Evolutionary conservation across 2,797 vertebrate species (phyloP).

Genomic region (Odontamblyopus rebecca): DNA sequence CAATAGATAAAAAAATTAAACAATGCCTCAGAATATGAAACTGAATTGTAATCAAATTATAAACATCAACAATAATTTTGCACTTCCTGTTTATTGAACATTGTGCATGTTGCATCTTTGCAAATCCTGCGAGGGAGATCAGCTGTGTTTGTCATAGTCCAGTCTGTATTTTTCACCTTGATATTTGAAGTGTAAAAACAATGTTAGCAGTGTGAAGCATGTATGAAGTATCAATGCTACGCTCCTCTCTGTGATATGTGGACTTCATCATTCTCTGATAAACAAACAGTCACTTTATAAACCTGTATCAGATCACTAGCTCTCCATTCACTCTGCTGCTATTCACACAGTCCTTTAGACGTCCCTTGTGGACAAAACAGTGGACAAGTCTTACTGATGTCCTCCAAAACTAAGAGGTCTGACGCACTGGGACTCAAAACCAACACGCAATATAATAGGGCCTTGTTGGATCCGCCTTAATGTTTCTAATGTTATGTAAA

Average conservation of each 20-base stretch:
- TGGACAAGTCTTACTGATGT: slow-evolving; percentile 74
- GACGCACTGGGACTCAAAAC: slow-evolving; percentile 82
- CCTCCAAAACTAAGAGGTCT: slow-evolving; percentile 70
- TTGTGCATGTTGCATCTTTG: not conserved
- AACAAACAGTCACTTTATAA: slow-evolving; percentile 54
- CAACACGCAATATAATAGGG: slow-evolving; percentile 81
- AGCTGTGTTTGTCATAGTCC: slow-evolving; percentile 31
- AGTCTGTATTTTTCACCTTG: slow-evolving; percentile 43
- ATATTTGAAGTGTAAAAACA: slow-evolving; percentile 54
- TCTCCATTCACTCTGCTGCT: slow-evolving; percentile 31
- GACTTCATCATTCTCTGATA: slow-evolving; percentile 59
- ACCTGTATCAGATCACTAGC: slow-evolving; percentile 42
- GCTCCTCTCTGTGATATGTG: slow-evolving; percentile 41
- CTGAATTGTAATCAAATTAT: not conserved
- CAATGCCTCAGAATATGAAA: not conserved
- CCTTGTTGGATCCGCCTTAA: slow-evolving; percentile 81
- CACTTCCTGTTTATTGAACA: not conserved
- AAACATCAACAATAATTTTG: not conserved
- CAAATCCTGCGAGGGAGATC: slow-evolving; percentile 17
- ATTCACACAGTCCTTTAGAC: slow-evolving; percentile 66
- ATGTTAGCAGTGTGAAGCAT: slow-evolving; percentile 35
- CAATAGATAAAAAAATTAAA: not conserved
- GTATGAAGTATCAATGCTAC: slow-evolving; percentile 45
- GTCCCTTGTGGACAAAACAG: slow-evolving; percentile 73
- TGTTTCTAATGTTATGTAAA: slow-evolving; percentile 81